phyloP scores from a whole-genome alignment of 2,113 vertebrate species.

The Sinocyclocheilus rhinocerous region DNA sequence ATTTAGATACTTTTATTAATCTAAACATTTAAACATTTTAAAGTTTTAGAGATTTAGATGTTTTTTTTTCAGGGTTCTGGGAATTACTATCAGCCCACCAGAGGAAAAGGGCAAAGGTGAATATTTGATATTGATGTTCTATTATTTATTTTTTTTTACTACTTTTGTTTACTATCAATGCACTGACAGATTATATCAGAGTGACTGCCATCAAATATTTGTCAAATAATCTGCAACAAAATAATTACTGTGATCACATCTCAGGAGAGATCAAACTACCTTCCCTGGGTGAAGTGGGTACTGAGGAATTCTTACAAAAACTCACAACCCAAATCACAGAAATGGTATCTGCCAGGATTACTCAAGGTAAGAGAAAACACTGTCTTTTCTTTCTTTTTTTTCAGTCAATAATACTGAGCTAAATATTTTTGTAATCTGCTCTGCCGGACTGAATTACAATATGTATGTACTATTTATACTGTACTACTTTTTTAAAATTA shows the following conservation, averaged over 20 bases:
- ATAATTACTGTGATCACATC: slow-evolving; percentile 5
- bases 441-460: no score
- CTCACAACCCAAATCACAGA: slow-evolving; percentile 96
- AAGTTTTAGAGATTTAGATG: neutral
- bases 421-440: neutral
- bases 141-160: no score
- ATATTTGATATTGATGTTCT: neutral
- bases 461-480: neutral
- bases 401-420: neutral
- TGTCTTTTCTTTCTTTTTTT: no score
- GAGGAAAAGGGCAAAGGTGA: slow-evolving; percentile 71
- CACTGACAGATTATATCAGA: no score
- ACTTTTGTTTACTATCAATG: neutral
- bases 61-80: slow-evolving; percentile 69
- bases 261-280: slow-evolving; percentile 68
- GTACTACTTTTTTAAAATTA: neutral
- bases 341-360: slow-evolving; percentile 96
- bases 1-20: neutral
- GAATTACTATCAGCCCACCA: slow-evolving; percentile 77
- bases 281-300: slow-evolving; percentile 85
- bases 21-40: neutral
- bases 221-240: neutral
- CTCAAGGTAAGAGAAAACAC: slow-evolving; percentile 81
- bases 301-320: slow-evolving; percentile 95
- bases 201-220: neutral